phyloP scores from a whole-genome alignment of 2,113 vertebrate genomes.

The Uropsilus gracilis region DNA sequence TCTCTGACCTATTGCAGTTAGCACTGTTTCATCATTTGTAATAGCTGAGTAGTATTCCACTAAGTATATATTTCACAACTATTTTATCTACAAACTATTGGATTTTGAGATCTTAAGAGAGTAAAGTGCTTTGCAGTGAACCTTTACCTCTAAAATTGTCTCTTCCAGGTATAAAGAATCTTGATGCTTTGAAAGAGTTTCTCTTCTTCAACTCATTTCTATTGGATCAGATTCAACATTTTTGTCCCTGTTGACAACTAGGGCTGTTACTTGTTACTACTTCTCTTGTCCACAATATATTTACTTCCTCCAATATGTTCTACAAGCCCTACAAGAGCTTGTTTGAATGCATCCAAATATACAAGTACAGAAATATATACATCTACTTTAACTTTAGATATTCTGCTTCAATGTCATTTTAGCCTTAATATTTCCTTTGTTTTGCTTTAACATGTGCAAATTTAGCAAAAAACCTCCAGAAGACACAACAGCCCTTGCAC shows the following conservation, averaged over 20 bases:
- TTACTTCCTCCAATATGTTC: background rate
- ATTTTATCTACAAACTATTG: too few species aligned
- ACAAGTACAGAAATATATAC: background rate
- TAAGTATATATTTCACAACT: too few species aligned
- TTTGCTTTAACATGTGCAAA: background rate
- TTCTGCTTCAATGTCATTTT: background rate
- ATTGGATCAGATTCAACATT: background rate
- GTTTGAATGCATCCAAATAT: background rate
- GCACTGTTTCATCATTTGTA: too few species aligned
- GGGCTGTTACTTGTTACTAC: background rate
- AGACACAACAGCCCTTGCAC: conserved; percentile 84
- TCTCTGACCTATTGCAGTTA: too few species aligned
- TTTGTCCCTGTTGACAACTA: background rate
- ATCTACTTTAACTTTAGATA: background rate
- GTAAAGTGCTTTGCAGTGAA: background rate
- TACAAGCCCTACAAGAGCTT: background rate
- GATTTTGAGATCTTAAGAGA: background rate
- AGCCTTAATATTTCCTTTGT: conserved; percentile 28
- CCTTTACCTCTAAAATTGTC: background rate
- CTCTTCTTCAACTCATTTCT: background rate
- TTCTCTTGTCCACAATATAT: background rate
- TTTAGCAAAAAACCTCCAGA: conserved; percentile 89
- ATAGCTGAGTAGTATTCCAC: too few species aligned
- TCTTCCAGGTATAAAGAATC: background rate
- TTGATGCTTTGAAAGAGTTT: background rate